A percentile compares a stretch with the other conserved stretches of the same genome.
phyloP scores from a whole-genome alignment of 2,113 vertebrate species.

The Numenius arquata region DNA sequence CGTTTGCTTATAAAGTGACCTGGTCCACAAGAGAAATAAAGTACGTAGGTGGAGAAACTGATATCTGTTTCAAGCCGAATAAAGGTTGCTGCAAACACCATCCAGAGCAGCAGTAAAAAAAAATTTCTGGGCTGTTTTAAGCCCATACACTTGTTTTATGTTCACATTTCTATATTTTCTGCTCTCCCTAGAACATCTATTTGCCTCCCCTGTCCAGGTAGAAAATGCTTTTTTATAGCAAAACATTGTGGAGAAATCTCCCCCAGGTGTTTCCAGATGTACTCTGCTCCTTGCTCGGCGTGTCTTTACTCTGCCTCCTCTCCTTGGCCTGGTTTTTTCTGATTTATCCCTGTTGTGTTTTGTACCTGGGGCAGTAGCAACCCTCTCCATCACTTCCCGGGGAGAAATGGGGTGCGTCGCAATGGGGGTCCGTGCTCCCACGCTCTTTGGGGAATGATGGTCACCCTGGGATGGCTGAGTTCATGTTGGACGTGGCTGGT shows the following conservation, averaged over 20 bases:
- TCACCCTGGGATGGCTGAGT: background rate
- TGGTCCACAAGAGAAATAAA: background rate
- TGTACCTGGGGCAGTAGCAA: rapidly evolving
- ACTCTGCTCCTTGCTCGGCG: background rate
- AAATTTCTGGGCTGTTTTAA: background rate
- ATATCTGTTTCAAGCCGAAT: background rate
- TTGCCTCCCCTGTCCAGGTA: background rate
- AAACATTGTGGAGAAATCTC: background rate
- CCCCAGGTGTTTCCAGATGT: background rate
- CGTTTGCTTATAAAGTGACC: background rate
- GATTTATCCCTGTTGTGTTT: background rate
- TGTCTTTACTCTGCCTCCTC: background rate
- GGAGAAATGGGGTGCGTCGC: rapidly evolving
- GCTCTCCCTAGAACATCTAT: background rate
- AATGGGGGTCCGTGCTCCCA: background rate
- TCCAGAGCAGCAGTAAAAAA: background rate
- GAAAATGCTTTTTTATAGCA: background rate
- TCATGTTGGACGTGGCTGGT: rapidly evolving
- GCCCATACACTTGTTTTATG: background rate
- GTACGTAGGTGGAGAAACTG: background rate
- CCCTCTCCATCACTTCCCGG: background rate
- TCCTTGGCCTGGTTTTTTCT: background rate
- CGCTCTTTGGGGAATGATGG: rapidly evolving
- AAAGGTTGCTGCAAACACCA: background rate
- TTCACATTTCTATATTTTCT: background rate